Percentiles rank a stretch among this genome's conserved stretches.
Conservation (phyloP, 2,888 invertebrate genomes). For the Noctua comes region DNA sequence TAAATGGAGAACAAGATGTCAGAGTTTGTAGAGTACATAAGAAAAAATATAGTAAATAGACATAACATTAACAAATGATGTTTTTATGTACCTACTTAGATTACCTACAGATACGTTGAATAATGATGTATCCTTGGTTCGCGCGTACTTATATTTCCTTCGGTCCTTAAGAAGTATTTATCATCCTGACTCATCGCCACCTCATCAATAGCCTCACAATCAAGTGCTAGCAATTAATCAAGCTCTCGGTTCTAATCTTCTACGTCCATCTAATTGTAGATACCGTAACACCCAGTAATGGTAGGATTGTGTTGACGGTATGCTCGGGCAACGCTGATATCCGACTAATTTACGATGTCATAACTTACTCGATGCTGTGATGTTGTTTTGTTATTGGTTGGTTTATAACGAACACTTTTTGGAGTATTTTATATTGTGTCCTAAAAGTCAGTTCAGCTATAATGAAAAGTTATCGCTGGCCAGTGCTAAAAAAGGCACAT, state of each 20-base stretch:
- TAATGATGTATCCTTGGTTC: neutral
- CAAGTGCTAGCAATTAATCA: slow-evolving; percentile 26
- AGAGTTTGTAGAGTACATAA: neutral
- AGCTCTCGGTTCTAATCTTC: no score
- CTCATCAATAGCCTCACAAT: slow-evolving; percentile 15
- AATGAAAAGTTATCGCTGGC: no score
- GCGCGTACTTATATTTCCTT: neutral
- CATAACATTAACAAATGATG: neutral
- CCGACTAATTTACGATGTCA: no score
- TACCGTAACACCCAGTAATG: no score
- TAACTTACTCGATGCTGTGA: slow-evolving; percentile 25
- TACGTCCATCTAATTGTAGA: no score
- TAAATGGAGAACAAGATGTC: neutral
- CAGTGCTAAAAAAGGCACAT: neutral
- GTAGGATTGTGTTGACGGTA: no score
- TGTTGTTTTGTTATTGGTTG: slow-evolving; percentile 49
- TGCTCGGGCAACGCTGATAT: no score
- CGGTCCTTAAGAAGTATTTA: neutral
- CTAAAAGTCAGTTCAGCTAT: neutral
- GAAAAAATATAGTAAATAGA: neutral
- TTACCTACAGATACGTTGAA: neutral
- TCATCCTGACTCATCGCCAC: slow-evolving; percentile 6
- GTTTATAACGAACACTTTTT: slow-evolving; percentile 6
- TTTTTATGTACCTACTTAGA: neutral
- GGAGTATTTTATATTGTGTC: neutral